Percentiles rank a stretch among this genome's conserved stretches.
Evolutionary conservation across 2,113 vertebrate genomes (phyloP).

Genomic region (Alexandromys fortis): DNA sequence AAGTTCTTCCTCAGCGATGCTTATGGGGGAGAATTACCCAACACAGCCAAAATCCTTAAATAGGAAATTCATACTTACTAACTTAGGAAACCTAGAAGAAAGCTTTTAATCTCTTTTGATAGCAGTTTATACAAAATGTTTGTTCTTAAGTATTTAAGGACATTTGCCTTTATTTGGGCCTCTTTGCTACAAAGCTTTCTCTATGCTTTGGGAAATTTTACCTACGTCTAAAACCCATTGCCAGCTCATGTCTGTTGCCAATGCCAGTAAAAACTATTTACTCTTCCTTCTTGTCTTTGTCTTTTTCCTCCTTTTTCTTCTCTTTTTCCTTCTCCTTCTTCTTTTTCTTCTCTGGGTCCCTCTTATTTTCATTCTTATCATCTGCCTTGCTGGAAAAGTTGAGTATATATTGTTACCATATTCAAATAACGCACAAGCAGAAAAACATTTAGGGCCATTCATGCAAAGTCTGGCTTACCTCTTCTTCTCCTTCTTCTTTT

Average conservation of each 20-base stretch:
- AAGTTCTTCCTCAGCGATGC: neutral
- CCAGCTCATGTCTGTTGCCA: constrained; percentile 8
- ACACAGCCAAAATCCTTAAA: neutral
- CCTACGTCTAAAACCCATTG: neutral
- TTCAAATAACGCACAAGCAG: constrained; percentile 29
- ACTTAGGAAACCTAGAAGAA: constrained; percentile 23
- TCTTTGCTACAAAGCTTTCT: neutral
- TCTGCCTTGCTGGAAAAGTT: constrained; percentile 84
- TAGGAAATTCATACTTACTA: constrained; percentile 21
- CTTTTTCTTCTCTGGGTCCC: constrained; percentile 86
- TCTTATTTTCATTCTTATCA: constrained; percentile 82
- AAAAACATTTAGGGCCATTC: neutral
- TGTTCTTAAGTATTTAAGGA: neutral
- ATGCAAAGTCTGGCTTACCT: constrained; percentile 76
- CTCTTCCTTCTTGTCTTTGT: constrained; percentile 87
- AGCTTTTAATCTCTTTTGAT: neutral
- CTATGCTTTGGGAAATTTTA: neutral
- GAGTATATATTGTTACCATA: constrained; percentile 44
- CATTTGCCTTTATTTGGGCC: neutral
- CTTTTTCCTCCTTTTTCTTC: constrained; percentile 82
- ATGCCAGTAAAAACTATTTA: constrained; percentile 79
- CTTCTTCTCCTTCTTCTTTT: constrained; percentile 88
- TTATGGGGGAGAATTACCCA: neutral
- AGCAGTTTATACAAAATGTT: neutral
- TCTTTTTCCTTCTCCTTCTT: constrained; percentile 85